These are phyloP conservation scores for Cataglyphis cursor DNA, from an alignment of 2,888 invertebrate species.

Conservation along the genomic window DNA sequence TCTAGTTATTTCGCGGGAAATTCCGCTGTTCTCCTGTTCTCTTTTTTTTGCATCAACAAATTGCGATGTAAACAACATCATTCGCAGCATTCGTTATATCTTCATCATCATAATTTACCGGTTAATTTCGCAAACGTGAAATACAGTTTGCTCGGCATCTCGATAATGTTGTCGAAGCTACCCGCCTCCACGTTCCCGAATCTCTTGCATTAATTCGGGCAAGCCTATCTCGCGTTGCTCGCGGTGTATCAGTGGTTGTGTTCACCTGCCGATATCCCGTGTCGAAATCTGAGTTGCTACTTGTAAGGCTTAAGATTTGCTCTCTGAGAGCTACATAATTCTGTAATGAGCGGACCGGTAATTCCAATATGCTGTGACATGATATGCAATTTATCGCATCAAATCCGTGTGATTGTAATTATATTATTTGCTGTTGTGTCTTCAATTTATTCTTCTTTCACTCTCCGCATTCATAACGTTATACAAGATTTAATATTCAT, in stretches of 20 bases:
- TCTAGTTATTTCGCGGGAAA: slow-evolving; percentile 53
- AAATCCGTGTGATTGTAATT: not conserved
- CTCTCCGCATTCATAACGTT: not conserved
- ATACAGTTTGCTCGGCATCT: slow-evolving; percentile 22
- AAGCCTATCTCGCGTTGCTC: slow-evolving; percentile 45
- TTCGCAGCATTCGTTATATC: slow-evolving; percentile 23
- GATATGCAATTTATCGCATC: slow-evolving; percentile 1
- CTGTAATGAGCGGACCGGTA: not conserved
- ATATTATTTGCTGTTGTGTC: not conserved
- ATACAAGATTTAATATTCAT: not conserved
- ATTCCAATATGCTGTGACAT: not conserved
- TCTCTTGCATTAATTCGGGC: slow-evolving; percentile 24
- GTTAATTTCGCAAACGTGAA: slow-evolving; percentile 42
- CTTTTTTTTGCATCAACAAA: slow-evolving; percentile 7
- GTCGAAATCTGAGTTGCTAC: slow-evolving; percentile 28
- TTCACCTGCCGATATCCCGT: slow-evolving; percentile 39
- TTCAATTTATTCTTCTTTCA: not conserved
- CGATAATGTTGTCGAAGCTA: slow-evolving; percentile 37
- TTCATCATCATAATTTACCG: not conserved
- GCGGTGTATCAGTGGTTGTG: slow-evolving; percentile 24
- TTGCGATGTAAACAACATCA: slow-evolving; percentile 27
- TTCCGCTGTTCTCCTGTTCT: not conserved
- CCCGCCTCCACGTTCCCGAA: slow-evolving; percentile 10
- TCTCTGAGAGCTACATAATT: not conserved
- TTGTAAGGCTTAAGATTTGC: slow-evolving; percentile 30